Base-by-base conservation (phyloP, 2,797 vertebrate genomes). In the Geotria australis region DNA sequence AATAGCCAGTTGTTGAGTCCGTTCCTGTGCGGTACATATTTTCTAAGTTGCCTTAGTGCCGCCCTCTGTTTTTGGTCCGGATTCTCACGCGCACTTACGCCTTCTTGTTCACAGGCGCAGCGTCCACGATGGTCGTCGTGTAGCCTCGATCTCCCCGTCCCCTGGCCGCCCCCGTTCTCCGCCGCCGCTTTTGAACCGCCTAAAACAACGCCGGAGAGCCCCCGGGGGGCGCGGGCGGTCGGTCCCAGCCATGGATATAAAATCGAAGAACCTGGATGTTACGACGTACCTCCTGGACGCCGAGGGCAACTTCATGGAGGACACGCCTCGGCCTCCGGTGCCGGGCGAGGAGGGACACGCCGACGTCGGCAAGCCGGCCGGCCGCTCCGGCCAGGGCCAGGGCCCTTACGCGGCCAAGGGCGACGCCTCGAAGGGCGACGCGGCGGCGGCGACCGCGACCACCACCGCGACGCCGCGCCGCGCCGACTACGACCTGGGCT, bases 271-370 rank as follows among this genome's bases (percentile, higher is more conserved):
- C 51, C 51, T 55, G 51, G 51, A 15, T 55, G 51, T 55, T 65
- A 69, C 72, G 65, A 58, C 74, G 62, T 71, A 72, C 68, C 79
- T 85, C 61, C 71, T 77, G 61, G 81, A 91, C 71, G 77, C 78
- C 68, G 73, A 75, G 74, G 77, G 74, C 70, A 86, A 85, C 78
- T 95, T 95, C 75, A 78, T 79, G 63, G 85, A 94, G 77, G 88
- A 95, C 80, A 85, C 83, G 62, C 88, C 86, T 49, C 73, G 85
- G 60, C 88, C 88, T 62, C 88, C 86, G 2, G 86, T 94, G 63
- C 88, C 88, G 2, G 88, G 88, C 65, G 83, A 91, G 70, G 88
- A 96, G 79, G 85, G 85, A 69, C 79, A 88, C 64, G 70, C 77
- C 61, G 24, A 5, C 24, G 24, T 38, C 24, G 38, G 24, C 24